Evolutionary conservation across 2,888 invertebrate genomes (phyloP).

Genomic region (Augochlorella aurata): DNA sequence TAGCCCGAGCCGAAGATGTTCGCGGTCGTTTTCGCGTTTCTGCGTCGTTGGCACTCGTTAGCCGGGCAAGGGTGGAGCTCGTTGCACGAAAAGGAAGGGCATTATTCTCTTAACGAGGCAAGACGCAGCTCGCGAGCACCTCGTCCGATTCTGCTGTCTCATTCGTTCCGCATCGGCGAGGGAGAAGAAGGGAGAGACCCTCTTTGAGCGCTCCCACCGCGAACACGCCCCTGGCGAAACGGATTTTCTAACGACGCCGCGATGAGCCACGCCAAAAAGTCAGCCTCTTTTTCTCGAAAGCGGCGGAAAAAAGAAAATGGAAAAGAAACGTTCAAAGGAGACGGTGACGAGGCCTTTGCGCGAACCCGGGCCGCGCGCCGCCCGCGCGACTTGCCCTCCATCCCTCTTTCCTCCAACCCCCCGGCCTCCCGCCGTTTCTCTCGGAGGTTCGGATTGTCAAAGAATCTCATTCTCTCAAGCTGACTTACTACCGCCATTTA

Average conservation of each 20-base stretch:
- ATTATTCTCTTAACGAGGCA: conserved; percentile 66
- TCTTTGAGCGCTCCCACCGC: conserved; percentile 47
- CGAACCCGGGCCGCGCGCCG: not conserved
- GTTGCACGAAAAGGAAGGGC: conserved; percentile 50
- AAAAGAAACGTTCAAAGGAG: conserved; percentile 22
- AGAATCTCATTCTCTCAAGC: conserved; percentile 10
- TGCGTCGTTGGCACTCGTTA: conserved; percentile 31
- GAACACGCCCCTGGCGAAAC: conserved; percentile 33
- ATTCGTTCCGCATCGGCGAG: conserved; percentile 52
- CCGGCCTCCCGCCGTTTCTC: not conserved
- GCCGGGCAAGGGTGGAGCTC: conserved; percentile 29
- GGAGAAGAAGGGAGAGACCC: conserved; percentile 6
- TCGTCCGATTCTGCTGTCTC: conserved; percentile 48
- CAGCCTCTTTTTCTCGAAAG: not conserved
- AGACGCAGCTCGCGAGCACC: conserved; percentile 39
- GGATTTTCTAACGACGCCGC: conserved; percentile 58
- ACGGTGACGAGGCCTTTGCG: conserved; percentile 21
- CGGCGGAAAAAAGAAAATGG: conserved; percentile 2
- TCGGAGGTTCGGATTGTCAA: conserved; percentile 7
- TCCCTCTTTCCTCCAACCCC: not conserved
- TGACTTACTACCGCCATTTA: conserved; percentile 2
- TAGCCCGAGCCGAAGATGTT: not conserved
- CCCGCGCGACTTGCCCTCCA: conserved; percentile 7
- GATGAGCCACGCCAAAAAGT: conserved; percentile 36
- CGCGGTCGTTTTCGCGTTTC: conserved; percentile 2